Evolutionary conservation across 1,140 invertebrate genomes (phyloP).

Genomic region (Eueides isabella): DNA sequence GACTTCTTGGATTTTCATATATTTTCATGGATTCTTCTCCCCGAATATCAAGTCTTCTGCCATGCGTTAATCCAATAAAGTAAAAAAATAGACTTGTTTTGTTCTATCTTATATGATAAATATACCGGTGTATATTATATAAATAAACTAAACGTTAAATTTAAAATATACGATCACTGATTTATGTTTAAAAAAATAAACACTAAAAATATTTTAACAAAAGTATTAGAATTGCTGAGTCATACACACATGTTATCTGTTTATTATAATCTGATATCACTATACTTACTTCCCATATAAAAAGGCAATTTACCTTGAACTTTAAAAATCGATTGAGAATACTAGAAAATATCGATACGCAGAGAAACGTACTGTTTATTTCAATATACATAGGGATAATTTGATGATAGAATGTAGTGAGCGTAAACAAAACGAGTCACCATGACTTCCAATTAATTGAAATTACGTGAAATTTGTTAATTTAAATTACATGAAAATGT

Average conservation of each 20-base stretch:
- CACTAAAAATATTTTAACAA: not conserved
- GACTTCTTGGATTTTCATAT: no score
- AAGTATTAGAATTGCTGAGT: not conserved
- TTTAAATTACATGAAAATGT: no score
- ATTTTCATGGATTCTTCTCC: no score
- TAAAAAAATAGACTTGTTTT: no score
- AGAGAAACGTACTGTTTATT: not conserved
- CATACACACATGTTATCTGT: not conserved
- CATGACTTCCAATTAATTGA: no score
- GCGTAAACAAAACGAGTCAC: not conserved
- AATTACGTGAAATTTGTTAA: not conserved
- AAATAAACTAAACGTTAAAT: not conserved
- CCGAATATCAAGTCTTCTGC: no score
- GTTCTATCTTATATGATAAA: no score
- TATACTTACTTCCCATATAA: slow-evolving; percentile 38
- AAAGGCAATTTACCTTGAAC: slow-evolving; percentile 54
- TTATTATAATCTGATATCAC: slow-evolving; percentile 33
- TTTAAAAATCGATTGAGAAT: slow-evolving; percentile 56
- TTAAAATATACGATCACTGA: not conserved
- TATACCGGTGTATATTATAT: no score
- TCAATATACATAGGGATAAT: not conserved
- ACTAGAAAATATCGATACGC: slow-evolving; percentile 31
- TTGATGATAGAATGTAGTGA: not conserved
- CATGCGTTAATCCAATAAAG: no score
- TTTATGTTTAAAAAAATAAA: not conserved